Conservation (phyloP, 2,113 vertebrate species). For the Saimiri boliviensis region DNA sequence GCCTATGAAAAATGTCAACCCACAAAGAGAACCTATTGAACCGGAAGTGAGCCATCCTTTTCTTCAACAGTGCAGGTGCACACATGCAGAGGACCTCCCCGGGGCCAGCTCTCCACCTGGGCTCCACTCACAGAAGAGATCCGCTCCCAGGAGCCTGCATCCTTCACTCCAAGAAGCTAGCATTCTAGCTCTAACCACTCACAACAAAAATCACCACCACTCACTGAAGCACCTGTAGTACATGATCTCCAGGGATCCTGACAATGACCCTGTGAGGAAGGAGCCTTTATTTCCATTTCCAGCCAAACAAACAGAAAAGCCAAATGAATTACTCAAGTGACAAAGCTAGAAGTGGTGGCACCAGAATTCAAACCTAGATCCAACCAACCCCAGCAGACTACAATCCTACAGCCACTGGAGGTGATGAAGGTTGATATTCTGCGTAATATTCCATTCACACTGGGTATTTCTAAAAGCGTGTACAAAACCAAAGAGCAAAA, state of each 20-base stretch:
- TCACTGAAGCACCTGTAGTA: background rate
- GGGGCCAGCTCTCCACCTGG: rapidly evolving
- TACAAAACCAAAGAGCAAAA: background rate
- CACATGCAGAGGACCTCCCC: rapidly evolving
- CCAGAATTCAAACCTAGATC: background rate
- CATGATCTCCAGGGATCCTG: background rate
- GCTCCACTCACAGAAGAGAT: background rate
- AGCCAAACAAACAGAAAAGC: background rate
- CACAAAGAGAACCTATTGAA: background rate
- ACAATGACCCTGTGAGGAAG: background rate
- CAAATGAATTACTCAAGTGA: background rate
- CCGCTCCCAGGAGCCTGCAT: no score
- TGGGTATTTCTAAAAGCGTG: background rate
- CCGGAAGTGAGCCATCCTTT: background rate
- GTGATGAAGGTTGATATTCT: no score
- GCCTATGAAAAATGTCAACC: background rate
- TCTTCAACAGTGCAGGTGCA: no score
- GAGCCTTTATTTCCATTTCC: background rate
- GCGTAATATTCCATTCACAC: background rate
- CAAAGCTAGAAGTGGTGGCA: background rate
- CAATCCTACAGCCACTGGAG: background rate
- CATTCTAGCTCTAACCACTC: background rate
- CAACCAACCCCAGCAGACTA: background rate
- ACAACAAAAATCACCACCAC: background rate
- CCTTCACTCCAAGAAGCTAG: background rate